These are phyloP conservation scores for Lepetodrilus schrolli DNA, from an alignment of 2,888 invertebrate species.

Conservation along the genomic window DNA sequence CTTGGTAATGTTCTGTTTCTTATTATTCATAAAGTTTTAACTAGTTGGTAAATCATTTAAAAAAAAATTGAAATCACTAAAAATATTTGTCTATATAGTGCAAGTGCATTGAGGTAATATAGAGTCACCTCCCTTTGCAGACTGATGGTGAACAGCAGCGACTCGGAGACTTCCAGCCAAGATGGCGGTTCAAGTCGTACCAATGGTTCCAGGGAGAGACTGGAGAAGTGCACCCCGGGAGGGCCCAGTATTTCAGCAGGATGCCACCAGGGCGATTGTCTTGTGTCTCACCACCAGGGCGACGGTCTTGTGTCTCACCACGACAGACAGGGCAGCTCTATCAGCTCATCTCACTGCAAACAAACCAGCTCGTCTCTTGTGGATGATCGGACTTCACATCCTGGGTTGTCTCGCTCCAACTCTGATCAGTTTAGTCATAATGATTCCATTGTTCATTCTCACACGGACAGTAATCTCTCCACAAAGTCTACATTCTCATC, in stretches of 20 bases:
- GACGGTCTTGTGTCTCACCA: neutral
- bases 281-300: neutral
- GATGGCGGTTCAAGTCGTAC: neutral
- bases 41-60: too few relatives aligned
- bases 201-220: constrained; percentile 18
- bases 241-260: neutral
- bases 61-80: too few relatives aligned
- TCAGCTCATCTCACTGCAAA: neutral
- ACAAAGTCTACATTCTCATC: constrained; percentile 19
- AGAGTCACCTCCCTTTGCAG: too few relatives aligned
- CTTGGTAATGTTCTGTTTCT: too few relatives aligned
- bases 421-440: constrained; percentile 26
- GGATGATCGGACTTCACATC: neutral
- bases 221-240: neutral
- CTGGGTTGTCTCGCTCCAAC: neutral
- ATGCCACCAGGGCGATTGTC: neutral
- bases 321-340: constrained; percentile 14
- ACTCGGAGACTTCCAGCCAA: constrained; percentile 41
- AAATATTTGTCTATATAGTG: too few relatives aligned
- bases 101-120: too few relatives aligned
- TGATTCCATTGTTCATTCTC: constrained; percentile 28
- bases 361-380: too few relatives aligned
- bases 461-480: constrained; percentile 32
- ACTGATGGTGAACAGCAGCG: constrained; percentile 48
- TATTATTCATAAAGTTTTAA: too few relatives aligned